Evolutionary conservation across 2,797 vertebrate species (phyloP), one percentile per base, ranked within the genome.

Genomic region (Capromys pilorides): DNA sequence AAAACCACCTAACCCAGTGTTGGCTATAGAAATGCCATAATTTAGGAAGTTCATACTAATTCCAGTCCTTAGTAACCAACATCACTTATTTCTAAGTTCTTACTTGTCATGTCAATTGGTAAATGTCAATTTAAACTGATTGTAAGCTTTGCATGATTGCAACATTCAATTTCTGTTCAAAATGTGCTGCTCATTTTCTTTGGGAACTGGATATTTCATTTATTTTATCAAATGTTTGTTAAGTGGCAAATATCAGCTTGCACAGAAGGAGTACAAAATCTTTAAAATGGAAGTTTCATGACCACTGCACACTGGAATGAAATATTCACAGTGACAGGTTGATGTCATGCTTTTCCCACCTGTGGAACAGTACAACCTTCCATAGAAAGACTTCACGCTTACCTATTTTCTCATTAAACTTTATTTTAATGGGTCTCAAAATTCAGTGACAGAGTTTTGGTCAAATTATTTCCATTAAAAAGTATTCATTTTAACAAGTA

Each of bases 31-130:
- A 88, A 82, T n/a, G 61, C 0, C 66, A n/a, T 51, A 67, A 84
- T 95, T 96, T 88, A 24, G 69, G 75, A 77, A 77, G 19, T 45
- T 71, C 67, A 26, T 86, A 61, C 10, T 90, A 93, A 82, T 84
- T 62, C 21, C 2, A 80, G 6, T 26, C 5, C 3, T 89, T 93
- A 75, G 22, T 90, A 16, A 3, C 4, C 67, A 78, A 49, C 45
- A 95, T 28, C 28, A 39, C 77, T 95, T 95, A 82, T 85, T 9
- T 19, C 13, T 88, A 94, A 86, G 19, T 83, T 90, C 9, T 2
- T 87, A 90, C 75, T 73, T 39, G 51, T 51, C 49, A 83, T 93
- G 7, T 1, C 57, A 69, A 45, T 69, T 33, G 75, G 13, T 67
- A 69, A 90, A 91, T 71, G 36, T 33, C 26, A 71, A 10, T 54